Evolutionary conservation across 2,113 vertebrate species (phyloP), one percentile per base, ranked within the genome.

Genomic region (Aptenodytes forsteri): DNA sequence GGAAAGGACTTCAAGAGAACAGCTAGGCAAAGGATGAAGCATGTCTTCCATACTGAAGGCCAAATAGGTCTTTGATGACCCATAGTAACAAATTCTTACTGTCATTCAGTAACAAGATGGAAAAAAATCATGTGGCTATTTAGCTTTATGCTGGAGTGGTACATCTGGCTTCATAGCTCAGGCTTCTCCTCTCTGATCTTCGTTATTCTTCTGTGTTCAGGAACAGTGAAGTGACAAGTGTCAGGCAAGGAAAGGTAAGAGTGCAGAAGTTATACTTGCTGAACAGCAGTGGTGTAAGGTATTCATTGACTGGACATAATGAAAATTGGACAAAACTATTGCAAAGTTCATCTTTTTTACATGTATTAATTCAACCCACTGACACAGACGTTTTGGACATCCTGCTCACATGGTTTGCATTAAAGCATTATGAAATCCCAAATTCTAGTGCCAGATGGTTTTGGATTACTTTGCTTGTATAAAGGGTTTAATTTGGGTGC

Each of bases 351-450:
- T 58, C 34, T 44, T 71, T 86, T 77, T 70, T 23, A 71, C 42
- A 42, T 59, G 54, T 9, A 30, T 64, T 64, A 72, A 50, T 87
- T 61, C 82, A 91, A 4, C 16, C n/a, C 90, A 64, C 67, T 78
- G 79, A 58, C 90, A 96, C 54, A 86, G 83, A 64, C 80, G 59
- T 64, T 62, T 46, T 89, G 92, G 80, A 86, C 71, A 86, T 83
- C 46, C 47, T 81, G 92, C 89, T 92, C 95, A 93, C 92, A 92
- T 95, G 97, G 81, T 83, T 89, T 87, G 77, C 80, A 94, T 97
- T 95, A 94, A 90, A 87, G 73, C 89, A 91, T 93, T 91, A 94
- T 91, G 94, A 97, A 95, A 97, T 84, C 94, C 86, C 59, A 65
- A 87, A 91, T 84, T 95, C 83, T 90, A 11, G 42, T 71, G 90